These are phyloP conservation scores for Drosophila pectinifera DNA, from an alignment of 1,140 invertebrate species.

Conservation along the genomic window DNA sequence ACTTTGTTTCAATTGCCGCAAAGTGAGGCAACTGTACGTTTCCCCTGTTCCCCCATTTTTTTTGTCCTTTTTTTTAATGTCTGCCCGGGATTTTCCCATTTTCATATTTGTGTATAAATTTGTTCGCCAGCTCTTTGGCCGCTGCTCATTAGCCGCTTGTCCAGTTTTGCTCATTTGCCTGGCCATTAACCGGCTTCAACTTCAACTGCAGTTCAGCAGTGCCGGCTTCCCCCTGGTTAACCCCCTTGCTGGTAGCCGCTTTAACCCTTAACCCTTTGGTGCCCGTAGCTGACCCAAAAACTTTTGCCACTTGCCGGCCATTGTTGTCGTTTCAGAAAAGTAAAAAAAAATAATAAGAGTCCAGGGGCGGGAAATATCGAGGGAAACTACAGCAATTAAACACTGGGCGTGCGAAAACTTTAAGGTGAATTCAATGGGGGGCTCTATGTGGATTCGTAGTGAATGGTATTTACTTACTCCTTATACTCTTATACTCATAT, in stretches of 20 bases:
- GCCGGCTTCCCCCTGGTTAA: neutral
- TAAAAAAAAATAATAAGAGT: neutral
- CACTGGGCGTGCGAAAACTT: conserved; percentile 67
- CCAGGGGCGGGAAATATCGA: conserved; percentile 27
- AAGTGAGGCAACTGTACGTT: conserved; percentile 14
- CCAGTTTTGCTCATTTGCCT: conserved; percentile 69
- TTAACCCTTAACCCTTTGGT: conserved; percentile 64
- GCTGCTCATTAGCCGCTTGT: conserved; percentile 75
- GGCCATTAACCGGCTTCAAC: conserved; percentile 71
- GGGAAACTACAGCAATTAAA: conserved; percentile 71
- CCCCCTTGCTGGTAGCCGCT: neutral
- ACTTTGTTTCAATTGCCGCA: conserved; percentile 6
- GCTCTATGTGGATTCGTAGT: too few species aligned
- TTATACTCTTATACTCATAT: too few species aligned
- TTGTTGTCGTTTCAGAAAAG: conserved; percentile 66
- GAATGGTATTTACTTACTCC: too few species aligned
- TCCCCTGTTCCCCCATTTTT: neutral
- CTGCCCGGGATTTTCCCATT: conserved; percentile 22
- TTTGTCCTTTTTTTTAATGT: conserved; percentile 13
- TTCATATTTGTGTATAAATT: conserved; percentile 44
- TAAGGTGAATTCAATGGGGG: too few species aligned
- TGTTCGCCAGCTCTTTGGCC: conserved; percentile 30
- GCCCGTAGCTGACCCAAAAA: conserved; percentile 56
- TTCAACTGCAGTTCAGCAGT: conserved; percentile 30
- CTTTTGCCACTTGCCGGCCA: conserved; percentile 72